Conservation (phyloP, 1,140 invertebrate species). For the Bombus difficillimus region DNA sequence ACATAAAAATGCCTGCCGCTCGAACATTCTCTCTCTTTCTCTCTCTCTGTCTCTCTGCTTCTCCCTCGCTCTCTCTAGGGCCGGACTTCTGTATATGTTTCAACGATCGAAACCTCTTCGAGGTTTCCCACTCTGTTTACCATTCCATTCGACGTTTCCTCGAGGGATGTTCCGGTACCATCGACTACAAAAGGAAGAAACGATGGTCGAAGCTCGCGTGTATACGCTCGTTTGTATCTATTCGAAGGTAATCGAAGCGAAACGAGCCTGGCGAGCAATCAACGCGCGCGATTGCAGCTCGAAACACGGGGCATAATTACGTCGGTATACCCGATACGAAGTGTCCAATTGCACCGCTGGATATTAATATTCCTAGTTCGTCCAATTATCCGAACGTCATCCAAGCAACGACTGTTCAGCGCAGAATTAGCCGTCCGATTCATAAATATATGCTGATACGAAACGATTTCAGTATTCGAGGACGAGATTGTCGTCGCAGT, state of each 20-base stretch:
- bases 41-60: neutral
- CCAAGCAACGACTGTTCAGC: neutral
- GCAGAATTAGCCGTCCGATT: neutral
- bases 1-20: conserved; percentile 69
- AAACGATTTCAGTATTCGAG: no score
- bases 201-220: neutral
- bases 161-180: neutral
- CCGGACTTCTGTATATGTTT: neutral
- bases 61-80: neutral
- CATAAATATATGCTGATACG: neutral
- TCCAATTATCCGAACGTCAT: conserved; percentile 5
- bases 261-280: neutral
- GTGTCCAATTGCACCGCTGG: neutral
- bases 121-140: neutral
- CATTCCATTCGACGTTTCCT: neutral
- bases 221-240: neutral
- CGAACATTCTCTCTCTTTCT: neutral
- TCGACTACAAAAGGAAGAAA: neutral
- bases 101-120: conserved; percentile 2
- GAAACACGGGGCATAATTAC: conserved; percentile 3
- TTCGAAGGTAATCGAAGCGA: conserved; percentile 8
- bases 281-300: conserved; percentile 10
- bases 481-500: no score
- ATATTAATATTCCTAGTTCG: conserved; percentile 33
- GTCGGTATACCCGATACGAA: neutral